phyloP scores from a whole-genome alignment of 2,113 vertebrate genomes.

The Larimichthys polyactis region DNA sequence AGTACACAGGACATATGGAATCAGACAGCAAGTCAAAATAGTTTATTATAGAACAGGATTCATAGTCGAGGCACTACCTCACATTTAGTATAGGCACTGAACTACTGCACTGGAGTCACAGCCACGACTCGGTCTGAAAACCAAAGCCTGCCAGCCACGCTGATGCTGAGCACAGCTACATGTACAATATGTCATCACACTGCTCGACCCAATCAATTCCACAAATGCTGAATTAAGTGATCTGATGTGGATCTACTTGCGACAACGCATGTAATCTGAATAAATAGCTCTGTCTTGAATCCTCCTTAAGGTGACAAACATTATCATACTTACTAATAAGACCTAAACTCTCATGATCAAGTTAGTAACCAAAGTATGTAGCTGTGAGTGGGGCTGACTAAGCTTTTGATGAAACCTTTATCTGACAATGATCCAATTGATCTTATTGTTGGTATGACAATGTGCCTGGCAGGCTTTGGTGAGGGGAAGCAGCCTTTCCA shows the following conservation, averaged over 20 bases:
- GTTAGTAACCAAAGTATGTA: not conserved
- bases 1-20: conserved; percentile 47
- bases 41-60: conserved; percentile 85
- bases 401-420: not conserved
- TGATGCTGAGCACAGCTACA: not conserved
- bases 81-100: conserved; percentile 87
- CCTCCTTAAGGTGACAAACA: not conserved
- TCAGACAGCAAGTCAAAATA: conserved; percentile 82
- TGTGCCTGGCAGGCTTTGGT: conserved; percentile 57
- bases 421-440: not conserved
- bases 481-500: conserved; percentile 37
- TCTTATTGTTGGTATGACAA: not conserved
- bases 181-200: not conserved
- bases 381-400: not conserved
- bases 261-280: not conserved
- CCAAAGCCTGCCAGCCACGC: conserved; percentile 57
- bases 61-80: conserved; percentile 86
- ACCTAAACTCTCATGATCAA: conserved; percentile 5
- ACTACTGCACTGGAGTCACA: conserved; percentile 83
- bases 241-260: not conserved
- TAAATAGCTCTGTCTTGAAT: not conserved
- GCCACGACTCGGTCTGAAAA: conserved; percentile 64
- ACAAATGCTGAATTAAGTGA: not conserved
- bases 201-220: not conserved
- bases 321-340: not conserved